phyloP scores from a whole-genome alignment of 2,113 vertebrate species.

The Labeo catla region DNA sequence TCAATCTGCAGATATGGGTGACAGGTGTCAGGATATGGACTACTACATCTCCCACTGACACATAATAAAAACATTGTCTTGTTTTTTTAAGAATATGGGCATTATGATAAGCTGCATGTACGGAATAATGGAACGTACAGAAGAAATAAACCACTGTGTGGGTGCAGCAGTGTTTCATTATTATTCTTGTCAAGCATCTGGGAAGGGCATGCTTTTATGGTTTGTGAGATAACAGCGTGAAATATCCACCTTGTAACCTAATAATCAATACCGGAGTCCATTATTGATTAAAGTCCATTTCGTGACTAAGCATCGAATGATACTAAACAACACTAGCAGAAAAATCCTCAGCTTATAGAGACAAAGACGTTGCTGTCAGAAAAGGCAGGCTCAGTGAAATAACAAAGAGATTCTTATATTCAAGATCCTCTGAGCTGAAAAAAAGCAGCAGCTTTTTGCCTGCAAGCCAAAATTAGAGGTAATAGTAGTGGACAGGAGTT shows the following conservation, averaged over 20 bases:
- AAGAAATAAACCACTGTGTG: not conserved
- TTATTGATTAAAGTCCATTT: not conserved
- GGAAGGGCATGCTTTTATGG: not conserved
- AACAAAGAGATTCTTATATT: not conserved
- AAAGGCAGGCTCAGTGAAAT: not conserved
- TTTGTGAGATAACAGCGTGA: not conserved
- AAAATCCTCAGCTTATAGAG: not conserved
- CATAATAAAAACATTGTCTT: not conserved
- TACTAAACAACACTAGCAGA: not conserved
- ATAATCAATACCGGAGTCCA: not conserved
- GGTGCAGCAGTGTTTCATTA: not conserved
- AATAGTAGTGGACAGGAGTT: not conserved
- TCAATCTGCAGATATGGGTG: slow-evolving; percentile 13
- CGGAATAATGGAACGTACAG: not conserved
- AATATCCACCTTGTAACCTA: not conserved
- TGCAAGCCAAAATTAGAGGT: not conserved
- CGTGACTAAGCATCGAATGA: not conserved
- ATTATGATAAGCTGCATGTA: not conserved
- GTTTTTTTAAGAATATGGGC: not conserved
- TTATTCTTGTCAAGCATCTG: not conserved
- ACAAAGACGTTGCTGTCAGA: not conserved
- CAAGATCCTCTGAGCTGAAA: not conserved
- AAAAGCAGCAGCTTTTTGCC: slow-evolving; percentile 9
- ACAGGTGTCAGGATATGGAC: not conserved
- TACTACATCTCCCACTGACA: slow-evolving; percentile 11